Evolutionary conservation across 2,888 invertebrate genomes (phyloP).

Genomic region (Sarcophaga rosellei): DNA sequence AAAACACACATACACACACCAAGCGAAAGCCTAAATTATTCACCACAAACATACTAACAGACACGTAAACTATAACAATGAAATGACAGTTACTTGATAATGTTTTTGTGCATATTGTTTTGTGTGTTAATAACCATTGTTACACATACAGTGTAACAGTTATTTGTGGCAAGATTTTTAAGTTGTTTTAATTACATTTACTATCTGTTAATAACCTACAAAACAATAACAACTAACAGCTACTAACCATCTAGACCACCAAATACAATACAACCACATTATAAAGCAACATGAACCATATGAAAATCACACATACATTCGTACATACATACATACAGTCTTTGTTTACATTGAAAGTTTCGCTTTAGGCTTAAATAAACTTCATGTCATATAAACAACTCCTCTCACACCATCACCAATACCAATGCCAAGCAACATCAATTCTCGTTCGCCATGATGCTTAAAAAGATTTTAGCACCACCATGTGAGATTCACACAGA

Average conservation of each 20-base stretch:
- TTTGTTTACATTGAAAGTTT: not conserved
- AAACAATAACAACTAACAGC: not conserved
- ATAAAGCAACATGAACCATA: too few relatives aligned
- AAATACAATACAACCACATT: too few relatives aligned
- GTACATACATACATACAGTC: too few relatives aligned
- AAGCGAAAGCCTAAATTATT: not conserved
- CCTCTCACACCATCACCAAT: not conserved
- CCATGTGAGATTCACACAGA: too few relatives aligned
- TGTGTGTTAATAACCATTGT: not conserved
- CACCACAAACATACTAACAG: not conserved
- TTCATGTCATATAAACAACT: not conserved
- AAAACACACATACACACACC: not conserved
- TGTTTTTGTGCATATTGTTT: not conserved
- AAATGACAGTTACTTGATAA: slow-evolving; percentile 1
- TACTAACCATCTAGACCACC: too few relatives aligned
- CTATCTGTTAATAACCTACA: slow-evolving; percentile 5
- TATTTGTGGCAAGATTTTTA: not conserved
- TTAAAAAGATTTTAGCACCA: too few relatives aligned
- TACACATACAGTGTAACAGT: not conserved
- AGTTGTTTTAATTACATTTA: slow-evolving; percentile 9
- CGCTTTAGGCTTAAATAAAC: slow-evolving; percentile 10
- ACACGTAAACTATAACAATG: not conserved
- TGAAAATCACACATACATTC: too few relatives aligned
- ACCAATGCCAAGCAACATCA: too few relatives aligned
- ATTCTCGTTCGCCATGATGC: slow-evolving; percentile 19